These are phyloP conservation scores for Epizoanthus scotinus DNA, from an alignment of 92 coral and sea anemone species.

Conservation along the genomic window DNA sequence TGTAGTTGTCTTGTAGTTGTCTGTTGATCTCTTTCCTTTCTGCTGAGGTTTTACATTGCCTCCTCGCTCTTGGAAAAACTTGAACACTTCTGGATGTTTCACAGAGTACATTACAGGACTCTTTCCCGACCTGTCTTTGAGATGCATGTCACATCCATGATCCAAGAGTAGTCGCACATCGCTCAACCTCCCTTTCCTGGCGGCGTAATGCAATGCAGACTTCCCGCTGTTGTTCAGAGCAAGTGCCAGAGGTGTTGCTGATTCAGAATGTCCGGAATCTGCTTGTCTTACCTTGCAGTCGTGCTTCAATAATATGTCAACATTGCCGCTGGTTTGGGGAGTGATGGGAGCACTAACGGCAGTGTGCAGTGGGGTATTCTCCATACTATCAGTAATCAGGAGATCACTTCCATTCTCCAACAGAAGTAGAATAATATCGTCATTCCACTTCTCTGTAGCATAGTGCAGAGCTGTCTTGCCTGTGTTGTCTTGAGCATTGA, in stretches of 20 bases:
- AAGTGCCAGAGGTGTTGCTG: not conserved
- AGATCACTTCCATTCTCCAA: slow-evolving; percentile 3
- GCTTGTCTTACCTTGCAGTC: not conserved
- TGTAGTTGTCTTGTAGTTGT: not conserved
- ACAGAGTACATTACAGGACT: slow-evolving; percentile 30
- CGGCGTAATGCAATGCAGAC: slow-evolving; percentile 30
- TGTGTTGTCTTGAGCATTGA: slow-evolving; percentile 1
- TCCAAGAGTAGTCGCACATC: slow-evolving; percentile 2
- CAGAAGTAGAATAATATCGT: not conserved
- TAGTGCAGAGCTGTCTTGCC: slow-evolving; percentile 5
- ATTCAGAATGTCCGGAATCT: not conserved
- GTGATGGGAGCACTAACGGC: not conserved
- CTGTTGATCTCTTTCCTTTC: not conserved
- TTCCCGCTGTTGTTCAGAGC: slow-evolving; percentile 5
- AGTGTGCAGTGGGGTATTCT: not conserved
- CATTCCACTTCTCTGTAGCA: not conserved
- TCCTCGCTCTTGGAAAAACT: slow-evolving; percentile 3
- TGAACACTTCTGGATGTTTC: not conserved
- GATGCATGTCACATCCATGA: slow-evolving; percentile 38
- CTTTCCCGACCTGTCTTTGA: slow-evolving; percentile 25
- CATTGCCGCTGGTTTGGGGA: not conserved
- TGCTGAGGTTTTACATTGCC: slow-evolving; percentile 20
- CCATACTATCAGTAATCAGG: not conserved
- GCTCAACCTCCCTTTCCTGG: slow-evolving; percentile 16
- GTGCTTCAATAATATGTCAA: not conserved